phyloP scores from a whole-genome alignment of 2,113 vertebrate genomes.

The Mormoops blainvillei region DNA sequence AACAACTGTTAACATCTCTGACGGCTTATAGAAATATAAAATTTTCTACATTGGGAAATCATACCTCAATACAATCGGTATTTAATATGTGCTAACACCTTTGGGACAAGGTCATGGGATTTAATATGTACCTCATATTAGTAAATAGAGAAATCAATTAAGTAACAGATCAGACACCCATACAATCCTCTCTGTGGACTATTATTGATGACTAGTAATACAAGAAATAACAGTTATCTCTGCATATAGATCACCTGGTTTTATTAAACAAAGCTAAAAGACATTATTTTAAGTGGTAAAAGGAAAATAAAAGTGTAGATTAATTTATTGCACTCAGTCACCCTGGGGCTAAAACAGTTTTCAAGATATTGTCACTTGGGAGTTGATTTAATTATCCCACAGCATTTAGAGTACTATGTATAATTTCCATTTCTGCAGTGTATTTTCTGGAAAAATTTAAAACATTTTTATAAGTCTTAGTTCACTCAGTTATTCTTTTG shows the following conservation, averaged over 20 bases:
- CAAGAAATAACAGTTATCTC: neutral
- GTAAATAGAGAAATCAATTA: conserved; percentile 37
- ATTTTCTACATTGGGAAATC: neutral
- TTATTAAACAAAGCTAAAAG: conserved; percentile 46
- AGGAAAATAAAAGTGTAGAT: conserved; percentile 10
- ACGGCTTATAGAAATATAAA: neutral
- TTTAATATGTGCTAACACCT: neutral
- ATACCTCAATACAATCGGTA: neutral
- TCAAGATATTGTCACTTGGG: neutral
- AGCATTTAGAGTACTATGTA: neutral
- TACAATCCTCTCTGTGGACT: neutral
- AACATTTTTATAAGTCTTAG: neutral
- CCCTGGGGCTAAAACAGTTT: conserved; percentile 9
- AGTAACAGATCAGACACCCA: conserved; percentile 19
- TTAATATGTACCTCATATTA: neutral
- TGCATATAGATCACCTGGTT: neutral
- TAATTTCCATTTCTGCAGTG: neutral
- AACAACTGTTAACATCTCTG: neutral
- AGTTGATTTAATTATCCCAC: neutral
- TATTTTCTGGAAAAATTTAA: neutral
- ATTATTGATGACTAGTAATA: conserved; percentile 45
- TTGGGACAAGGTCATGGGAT: neutral
- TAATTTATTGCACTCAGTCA: conserved; percentile 40
- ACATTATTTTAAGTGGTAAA: conserved; percentile 16
- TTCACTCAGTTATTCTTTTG: neutral